Percentiles rank a stretch among this genome's conserved stretches.
Conservation (phyloP, 2,888 invertebrate species). For the Microctonus aethiopoides region DNA sequence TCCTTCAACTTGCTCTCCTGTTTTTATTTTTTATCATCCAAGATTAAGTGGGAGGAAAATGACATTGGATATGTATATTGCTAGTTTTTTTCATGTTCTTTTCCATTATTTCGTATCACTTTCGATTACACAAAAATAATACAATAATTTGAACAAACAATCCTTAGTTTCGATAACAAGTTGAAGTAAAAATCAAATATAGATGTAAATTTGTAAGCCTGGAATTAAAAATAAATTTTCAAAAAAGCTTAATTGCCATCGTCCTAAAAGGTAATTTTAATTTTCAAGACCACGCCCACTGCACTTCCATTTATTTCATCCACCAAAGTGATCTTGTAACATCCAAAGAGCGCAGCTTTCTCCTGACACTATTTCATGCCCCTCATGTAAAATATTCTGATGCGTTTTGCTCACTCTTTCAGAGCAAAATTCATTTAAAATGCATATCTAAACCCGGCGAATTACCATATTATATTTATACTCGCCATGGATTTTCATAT, state of each 20-base stretch:
- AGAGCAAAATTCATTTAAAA: conserved; percentile 31
- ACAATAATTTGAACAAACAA: neutral
- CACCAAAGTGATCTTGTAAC: neutral
- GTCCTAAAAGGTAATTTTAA: neutral
- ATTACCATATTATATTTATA: conserved; percentile 34
- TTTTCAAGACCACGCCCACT: neutral
- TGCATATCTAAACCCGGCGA: conserved; percentile 28
- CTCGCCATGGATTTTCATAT: conserved; percentile 29
- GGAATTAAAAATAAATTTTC: neutral
- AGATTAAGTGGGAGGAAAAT: conserved; percentile 10
- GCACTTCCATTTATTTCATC: neutral
- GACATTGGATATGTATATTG: too few species aligned
- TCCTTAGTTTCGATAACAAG: neutral
- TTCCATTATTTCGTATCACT: too few species aligned
- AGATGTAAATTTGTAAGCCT: neutral
- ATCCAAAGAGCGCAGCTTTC: neutral
- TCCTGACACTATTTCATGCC: neutral
- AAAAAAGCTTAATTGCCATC: neutral
- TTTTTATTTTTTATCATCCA: neutral
- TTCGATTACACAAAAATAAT: too few species aligned
- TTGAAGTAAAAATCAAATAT: neutral
- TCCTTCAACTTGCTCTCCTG: neutral
- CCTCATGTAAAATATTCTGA: neutral
- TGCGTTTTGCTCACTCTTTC: neutral
- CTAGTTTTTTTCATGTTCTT: neutral